Percentiles rank a stretch among this genome's conserved stretches.
phyloP scores from a whole-genome alignment of 2,888 invertebrate genomes.

The Epistrophe grossulariae region DNA sequence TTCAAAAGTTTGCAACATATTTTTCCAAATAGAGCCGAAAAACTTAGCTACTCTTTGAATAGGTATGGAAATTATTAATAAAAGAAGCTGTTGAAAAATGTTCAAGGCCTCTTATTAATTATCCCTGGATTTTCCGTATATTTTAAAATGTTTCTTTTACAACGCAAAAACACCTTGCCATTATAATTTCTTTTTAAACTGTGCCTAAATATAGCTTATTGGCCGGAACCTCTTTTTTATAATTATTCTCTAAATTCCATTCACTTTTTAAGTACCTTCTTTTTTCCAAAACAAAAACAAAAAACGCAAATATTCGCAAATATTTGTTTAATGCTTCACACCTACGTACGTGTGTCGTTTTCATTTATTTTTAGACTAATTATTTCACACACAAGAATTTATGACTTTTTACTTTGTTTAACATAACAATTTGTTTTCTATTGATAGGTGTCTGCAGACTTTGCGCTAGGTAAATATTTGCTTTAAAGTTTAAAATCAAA shows the following conservation, averaged over 20 bases:
- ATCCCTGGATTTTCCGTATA: background rate
- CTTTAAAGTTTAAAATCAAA: background rate
- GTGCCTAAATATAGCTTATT: constrained; percentile 1
- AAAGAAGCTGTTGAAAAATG: too few species aligned
- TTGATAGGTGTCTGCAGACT: constrained; percentile 48
- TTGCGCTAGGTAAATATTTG: constrained; percentile 46
- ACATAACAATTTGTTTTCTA: constrained; percentile 38
- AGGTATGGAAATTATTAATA: too few species aligned
- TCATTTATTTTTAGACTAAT: constrained; percentile 47
- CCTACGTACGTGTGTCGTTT: constrained; percentile 44
- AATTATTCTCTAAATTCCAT: constrained; percentile 48
- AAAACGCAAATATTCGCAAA: constrained; percentile 21
- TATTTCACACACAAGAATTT: constrained; percentile 41
- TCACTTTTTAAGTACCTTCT: constrained; percentile 10
- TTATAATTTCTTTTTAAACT: background rate
- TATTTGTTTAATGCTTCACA: constrained; percentile 49
- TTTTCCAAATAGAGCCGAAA: too few species aligned
- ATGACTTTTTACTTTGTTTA: constrained; percentile 14
- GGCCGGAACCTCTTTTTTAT: constrained; percentile 5
- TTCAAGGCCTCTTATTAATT: background rate
- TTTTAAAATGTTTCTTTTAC: background rate
- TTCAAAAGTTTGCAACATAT: too few species aligned
- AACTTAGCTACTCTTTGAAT: too few species aligned
- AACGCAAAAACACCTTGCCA: background rate
- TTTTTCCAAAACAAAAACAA: background rate